Percentiles rank a stretch among this genome's conserved stretches.
Evolutionary conservation across 2,113 vertebrate genomes (phyloP).

Genomic region (Halcyon malimbica): DNA sequence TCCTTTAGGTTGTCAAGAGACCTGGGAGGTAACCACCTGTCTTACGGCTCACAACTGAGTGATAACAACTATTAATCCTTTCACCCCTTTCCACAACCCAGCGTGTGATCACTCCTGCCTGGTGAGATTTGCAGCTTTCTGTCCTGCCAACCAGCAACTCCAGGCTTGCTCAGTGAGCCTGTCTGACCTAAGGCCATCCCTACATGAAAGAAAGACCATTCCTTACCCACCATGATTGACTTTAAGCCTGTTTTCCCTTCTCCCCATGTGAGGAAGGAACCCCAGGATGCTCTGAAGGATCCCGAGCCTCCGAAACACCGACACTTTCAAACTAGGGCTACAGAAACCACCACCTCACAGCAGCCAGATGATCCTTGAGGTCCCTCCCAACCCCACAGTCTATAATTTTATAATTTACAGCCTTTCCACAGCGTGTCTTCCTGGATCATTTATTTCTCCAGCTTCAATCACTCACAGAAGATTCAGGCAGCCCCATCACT

Average conservation of each 20-base stretch:
- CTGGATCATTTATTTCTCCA: neutral
- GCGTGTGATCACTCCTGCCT: fast-evolving
- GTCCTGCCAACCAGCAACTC: neutral
- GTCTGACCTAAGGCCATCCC: neutral
- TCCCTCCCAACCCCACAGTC: too few relatives aligned
- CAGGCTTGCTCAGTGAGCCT: neutral
- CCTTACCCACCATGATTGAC: neutral
- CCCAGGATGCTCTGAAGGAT: neutral
- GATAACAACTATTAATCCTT: too few relatives aligned
- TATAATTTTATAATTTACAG: too few relatives aligned
- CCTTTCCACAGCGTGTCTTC: too few relatives aligned
- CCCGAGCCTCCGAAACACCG: neutral
- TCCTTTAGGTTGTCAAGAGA: neutral
- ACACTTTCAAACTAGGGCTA: neutral
- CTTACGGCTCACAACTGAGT: neutral
- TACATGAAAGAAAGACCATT: neutral
- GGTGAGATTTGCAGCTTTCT: neutral
- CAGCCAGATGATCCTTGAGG: too few relatives aligned
- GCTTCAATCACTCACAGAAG: neutral
- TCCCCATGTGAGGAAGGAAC: neutral
- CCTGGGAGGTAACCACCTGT: neutral
- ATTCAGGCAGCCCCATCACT: neutral
- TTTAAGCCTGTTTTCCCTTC: neutral
- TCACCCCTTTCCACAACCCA: neutral
- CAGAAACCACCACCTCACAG: neutral